Conservation (phyloP, 92 coral and sea anemone species). For the Nematostella vectensis region DNA sequence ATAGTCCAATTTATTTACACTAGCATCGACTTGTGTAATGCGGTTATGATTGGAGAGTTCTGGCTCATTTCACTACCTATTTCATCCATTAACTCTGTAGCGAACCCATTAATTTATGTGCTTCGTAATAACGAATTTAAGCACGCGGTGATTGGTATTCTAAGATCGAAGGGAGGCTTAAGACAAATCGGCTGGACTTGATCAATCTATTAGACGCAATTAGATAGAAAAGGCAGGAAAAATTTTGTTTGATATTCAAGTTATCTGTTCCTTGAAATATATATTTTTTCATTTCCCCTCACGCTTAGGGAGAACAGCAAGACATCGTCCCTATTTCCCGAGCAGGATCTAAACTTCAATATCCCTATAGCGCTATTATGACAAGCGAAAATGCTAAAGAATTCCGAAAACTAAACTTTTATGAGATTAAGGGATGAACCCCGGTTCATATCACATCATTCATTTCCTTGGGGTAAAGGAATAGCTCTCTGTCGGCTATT, state of each 20-base stretch:
- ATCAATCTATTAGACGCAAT: neutral
- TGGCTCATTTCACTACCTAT: conserved; percentile 29
- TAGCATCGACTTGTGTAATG: conserved; percentile 10
- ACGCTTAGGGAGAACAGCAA: too few species aligned
- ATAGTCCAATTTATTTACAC: conserved; percentile 19
- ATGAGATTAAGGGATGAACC: too few species aligned
- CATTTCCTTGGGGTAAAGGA: too few species aligned
- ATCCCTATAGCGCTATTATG: too few species aligned
- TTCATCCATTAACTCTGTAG: conserved; percentile 18
- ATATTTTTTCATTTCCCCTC: neutral
- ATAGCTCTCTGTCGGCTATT: too few species aligned
- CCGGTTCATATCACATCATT: too few species aligned
- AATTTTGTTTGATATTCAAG: neutral
- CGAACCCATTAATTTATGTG: conserved; percentile 24
- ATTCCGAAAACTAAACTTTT: too few species aligned
- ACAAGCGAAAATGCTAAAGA: too few species aligned
- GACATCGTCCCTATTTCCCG: too few species aligned
- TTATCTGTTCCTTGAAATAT: neutral
- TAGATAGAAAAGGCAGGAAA: too few species aligned
- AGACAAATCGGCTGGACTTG: neutral
- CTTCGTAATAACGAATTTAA: conserved; percentile 28
- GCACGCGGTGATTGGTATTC: conserved; percentile 4
- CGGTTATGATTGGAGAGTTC: conserved; percentile 25
- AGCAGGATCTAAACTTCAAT: too few species aligned
- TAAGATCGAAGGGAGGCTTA: neutral